Base-by-base conservation (phyloP, 2,888 invertebrate genomes). In the Julus scandinavius region DNA sequence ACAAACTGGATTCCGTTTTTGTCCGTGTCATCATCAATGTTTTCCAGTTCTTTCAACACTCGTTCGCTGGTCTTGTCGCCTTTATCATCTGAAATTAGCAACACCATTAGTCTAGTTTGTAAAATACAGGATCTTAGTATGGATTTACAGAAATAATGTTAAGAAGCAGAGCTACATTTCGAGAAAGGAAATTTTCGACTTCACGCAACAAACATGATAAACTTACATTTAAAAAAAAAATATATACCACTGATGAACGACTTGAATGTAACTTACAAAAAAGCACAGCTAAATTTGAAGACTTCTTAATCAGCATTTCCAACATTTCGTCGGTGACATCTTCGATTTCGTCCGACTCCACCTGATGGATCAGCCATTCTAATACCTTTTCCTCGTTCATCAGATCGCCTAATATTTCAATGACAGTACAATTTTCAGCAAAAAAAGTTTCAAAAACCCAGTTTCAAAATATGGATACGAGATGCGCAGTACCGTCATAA, bases 11-110 rank as follows among this genome's bases (percentile, higher is more conserved):
- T 97, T 91, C 96, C 96, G 92, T 97, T 96, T 91, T 96, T 96
- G 92, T 97, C 97, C 92, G 97, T 97, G 92, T 97, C 97, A 91
- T 97, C 97, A 91, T 98, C 98, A 91, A 98, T 97, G 92, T 97
- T 97, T 93, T 98, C 97, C 91, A 97, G 93, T 92, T 97, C 97
- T 88, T 94, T 93, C 90, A 97, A 93, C 89, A 97, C 94, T 92
- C 96, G 96, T 92, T 96, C 96, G 63, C 89, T 89, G 92, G 96
- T 96, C 93, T 97, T 97, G 92, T 97, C 97, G 91, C 96, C 96
- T 93, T 96, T 97, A 93, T 97, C 97, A 93, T 97, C 97, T 97
- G 93, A 90, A 93, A 87, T 29, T 17, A 38, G 87, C 29, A 29
- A 29, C 29, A 29, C 29, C 15, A 45, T 41, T 63, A 87, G 2